These are phyloP conservation scores for Merops nubicus DNA, from an alignment of 2,113 vertebrate genomes.

Conservation along the genomic window DNA sequence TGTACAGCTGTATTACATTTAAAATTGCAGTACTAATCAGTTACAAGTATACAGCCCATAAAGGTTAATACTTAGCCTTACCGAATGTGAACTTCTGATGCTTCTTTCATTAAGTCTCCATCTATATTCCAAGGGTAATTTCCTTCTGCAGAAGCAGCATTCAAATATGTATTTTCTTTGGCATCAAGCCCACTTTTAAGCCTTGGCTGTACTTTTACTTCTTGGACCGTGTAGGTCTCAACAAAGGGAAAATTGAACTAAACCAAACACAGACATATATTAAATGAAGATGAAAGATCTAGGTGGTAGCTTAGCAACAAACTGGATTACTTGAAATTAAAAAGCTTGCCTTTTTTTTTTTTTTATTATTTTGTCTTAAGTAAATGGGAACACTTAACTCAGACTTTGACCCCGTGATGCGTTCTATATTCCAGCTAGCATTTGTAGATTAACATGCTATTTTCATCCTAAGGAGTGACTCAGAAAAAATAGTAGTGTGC, in stretches of 20 bases:
- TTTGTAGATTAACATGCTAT: not conserved
- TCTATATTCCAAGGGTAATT: constrained; percentile 86
- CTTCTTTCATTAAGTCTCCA: constrained; percentile 81
- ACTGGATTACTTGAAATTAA: not conserved
- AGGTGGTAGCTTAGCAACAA: not conserved
- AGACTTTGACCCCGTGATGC: not conserved
- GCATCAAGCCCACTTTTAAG: not conserved
- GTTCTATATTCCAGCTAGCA: not conserved
- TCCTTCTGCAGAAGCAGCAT: constrained; percentile 57
- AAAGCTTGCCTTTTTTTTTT: not conserved
- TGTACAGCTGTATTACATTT: not conserved
- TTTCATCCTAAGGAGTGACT: not conserved
- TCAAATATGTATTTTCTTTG: constrained; percentile 23
- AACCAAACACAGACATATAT: constrained; percentile 49
- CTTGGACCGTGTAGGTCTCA: constrained; percentile 82
- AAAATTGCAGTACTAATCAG: not conserved
- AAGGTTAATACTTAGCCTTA: constrained; percentile 28
- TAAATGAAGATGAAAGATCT: not conserved
- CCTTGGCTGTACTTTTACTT: constrained; percentile 77
- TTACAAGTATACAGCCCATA: not conserved
- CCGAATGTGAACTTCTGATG: constrained; percentile 81
- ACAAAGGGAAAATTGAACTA: constrained; percentile 88
- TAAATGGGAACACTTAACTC: not conserved
- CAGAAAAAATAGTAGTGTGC: not conserved
- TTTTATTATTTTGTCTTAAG: not conserved